Base-by-base conservation (phyloP, 2,797 vertebrate genomes). In the Natrix natrix region DNA sequence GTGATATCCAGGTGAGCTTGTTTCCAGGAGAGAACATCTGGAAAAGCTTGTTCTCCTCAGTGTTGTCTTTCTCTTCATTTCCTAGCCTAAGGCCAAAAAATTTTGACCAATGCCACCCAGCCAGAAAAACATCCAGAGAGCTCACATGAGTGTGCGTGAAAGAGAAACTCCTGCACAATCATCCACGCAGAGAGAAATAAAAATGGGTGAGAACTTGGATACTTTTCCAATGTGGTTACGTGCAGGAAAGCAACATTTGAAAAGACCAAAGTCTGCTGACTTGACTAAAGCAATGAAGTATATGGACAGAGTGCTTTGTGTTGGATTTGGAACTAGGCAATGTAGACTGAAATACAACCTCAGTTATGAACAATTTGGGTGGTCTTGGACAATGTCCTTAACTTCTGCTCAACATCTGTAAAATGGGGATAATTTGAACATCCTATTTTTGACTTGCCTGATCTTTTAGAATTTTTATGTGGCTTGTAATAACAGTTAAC, bases 1-100 rank as follows among this genome's bases (percentile, higher is more conserved):
- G 94, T 90, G 94, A 94, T 55, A 92, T 94, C 94, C 96, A 97
- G 96, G 96, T 97, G 94, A 97, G 87, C 59, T 92, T 66, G 52
- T 37, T n/a, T 92, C 90, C 93, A 92, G 54, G 69, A 69, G 22
- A 92, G 57, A 88, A 93, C 94, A 96, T 95, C 93, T 97, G 97
- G 94, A 91, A 96, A 96, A 96, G 83, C 90, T 91, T 93, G 43
- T 24, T 61, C 56, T 91, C 93, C 1, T 0, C 93, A 43, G 89
- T 93, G 90, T 86, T 86, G n/a, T 16, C 66, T 56, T 0, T 0
- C 57, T 93, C 69, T 88, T 17, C 3, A 28, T 32, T 95, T 89
- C 57, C 90, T 87, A 93, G 87, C 0, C 83, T 93, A 87, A 26
- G 55, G 0, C 57, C 60, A 88, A 91, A 11, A 5, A 28, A 24